Conservation (phyloP, 2,797 vertebrate genomes). For the Coccyzus lansbergi region DNA sequence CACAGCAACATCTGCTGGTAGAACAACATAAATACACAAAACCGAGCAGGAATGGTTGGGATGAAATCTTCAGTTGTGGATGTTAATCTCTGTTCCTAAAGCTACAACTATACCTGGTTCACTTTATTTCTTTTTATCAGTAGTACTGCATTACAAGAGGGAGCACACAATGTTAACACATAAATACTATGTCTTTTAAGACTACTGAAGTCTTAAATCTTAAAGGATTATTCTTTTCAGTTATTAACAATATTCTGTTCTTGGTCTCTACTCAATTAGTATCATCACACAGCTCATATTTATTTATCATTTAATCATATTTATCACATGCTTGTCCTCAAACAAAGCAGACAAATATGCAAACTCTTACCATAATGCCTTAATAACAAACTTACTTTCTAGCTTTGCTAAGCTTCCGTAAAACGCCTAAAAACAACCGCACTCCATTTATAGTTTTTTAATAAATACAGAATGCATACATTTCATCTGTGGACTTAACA, state of each 20-base stretch:
- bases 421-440: background rate
- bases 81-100: background rate
- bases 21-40: constrained; percentile 28
- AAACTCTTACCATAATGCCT: background rate
- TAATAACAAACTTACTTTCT: background rate
- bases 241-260: background rate
- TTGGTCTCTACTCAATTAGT: background rate
- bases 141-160: background rate
- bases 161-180: background rate
- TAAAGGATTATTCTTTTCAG: no score
- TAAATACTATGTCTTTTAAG: background rate
- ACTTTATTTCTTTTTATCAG: background rate
- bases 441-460: no score
- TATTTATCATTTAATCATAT: background rate
- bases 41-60: accelerated
- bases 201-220: background rate
- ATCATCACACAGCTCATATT: background rate
- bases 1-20: constrained; percentile 76
- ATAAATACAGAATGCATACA: background rate
- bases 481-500: background rate
- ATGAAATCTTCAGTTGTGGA: background rate
- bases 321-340: background rate
- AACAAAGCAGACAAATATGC: background rate
- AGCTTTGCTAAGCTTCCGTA: background rate
- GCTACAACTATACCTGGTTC: accelerated